Evolutionary conservation across 2,888 invertebrate genomes (phyloP), one percentile per base, ranked within the genome.

Genomic region (Agrochola lota): DNA sequence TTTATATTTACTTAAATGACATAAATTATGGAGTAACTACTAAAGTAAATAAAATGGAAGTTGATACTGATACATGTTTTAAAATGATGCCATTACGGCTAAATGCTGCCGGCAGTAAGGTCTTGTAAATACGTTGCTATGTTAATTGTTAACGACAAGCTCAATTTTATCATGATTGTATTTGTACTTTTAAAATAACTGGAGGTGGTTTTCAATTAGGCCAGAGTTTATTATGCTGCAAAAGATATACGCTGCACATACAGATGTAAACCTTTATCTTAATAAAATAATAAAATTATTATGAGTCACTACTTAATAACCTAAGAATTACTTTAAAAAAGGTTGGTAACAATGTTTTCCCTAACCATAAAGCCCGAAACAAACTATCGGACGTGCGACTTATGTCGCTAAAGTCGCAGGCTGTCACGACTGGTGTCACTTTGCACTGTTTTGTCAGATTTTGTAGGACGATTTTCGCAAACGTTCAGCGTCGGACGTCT

Each of bases 91-190:
- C 78, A 62, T 73, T 67, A 57, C 7, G 86, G 79, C 83, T 85
- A 85, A 85, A 85, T 85, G 84, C 84, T 76, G 83, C 43, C 57
- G 84, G 84, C 84, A 85, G 86, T 86, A 79, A 15, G 49, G 26
- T 68, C 43, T 60, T 52, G 70, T 62, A 43, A 55, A 74, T 17
- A 71, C 40, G 26, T 49, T 57, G 40, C 20, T 60, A 55, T 66
- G 70, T 70, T 43, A 59, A n/a, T 35, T 60, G 63, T 70, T 72
- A 78, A 23, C 15, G 30, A 70, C 60, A 73, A 84, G 62, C 52
- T 63, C 60, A 72, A 70, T 57, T 49, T 2, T 57, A 23, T 57
- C 15, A 30, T 20, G n/a, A n/a, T n/a, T n/a, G 15, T n/a, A 69
- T 59, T 46, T 59, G 20, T 67, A 81, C 23, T 57, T 60, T 59